phyloP scores from a whole-genome alignment of 2,797 vertebrate species.

The Margarornis squamiger region DNA sequence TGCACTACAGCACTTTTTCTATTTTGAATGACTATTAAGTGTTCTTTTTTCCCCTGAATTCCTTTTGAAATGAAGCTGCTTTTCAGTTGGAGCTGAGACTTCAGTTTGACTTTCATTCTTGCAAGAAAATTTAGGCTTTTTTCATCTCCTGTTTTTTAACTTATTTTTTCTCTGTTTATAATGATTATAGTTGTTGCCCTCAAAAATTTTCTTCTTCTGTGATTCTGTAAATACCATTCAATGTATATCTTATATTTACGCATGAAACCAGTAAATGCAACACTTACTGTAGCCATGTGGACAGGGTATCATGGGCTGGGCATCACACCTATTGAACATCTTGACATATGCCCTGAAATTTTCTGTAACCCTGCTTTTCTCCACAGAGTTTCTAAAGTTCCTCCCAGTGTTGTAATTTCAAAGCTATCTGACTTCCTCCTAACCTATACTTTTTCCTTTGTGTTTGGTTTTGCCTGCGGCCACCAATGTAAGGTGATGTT shows the following conservation, averaged over 20 bases:
- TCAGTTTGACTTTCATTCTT: background rate
- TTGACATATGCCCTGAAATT: background rate
- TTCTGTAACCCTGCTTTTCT: background rate
- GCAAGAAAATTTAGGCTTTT: background rate
- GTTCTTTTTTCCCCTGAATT: background rate
- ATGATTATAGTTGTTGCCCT: background rate
- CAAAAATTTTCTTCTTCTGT: background rate
- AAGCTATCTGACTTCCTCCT: background rate
- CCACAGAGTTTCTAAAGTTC: background rate
- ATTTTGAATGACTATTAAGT: background rate
- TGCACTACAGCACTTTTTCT: background rate
- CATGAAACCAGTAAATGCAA: background rate
- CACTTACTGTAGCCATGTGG: background rate
- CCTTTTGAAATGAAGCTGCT: background rate
- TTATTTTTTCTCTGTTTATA: background rate
- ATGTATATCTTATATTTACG: background rate
- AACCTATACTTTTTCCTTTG: background rate
- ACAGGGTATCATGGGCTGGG: background rate
- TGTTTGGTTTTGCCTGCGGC: background rate
- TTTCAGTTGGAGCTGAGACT: background rate
- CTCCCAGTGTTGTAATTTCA: background rate
- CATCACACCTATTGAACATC: background rate
- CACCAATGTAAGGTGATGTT: background rate
- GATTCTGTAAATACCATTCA: background rate
- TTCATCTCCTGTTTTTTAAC: background rate